phyloP scores from a whole-genome alignment of 2,888 invertebrate genomes.

The Ypsolopha sequella region DNA sequence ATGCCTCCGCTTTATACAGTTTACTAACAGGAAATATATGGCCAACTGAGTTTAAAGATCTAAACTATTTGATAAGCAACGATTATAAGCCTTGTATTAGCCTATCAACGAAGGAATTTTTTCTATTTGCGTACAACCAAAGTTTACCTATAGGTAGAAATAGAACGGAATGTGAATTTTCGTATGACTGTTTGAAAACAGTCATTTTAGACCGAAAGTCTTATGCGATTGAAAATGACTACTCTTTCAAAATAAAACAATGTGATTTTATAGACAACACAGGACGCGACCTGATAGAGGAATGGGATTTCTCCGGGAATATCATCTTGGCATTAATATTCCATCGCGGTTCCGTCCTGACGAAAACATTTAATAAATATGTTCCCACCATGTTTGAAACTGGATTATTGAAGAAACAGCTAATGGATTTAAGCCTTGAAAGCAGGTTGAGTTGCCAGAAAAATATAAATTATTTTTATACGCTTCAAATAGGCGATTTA shows the following conservation, averaged over 20 bases:
- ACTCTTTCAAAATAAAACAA: not conserved
- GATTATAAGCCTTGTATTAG: slow-evolving; percentile 24
- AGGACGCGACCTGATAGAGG: not conserved
- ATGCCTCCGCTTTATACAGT: not conserved
- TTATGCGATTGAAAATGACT: not conserved
- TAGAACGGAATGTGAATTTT: not conserved
- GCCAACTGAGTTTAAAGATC: slow-evolving; percentile 5
- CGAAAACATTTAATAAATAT: slow-evolving; percentile 22
- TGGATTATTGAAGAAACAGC: slow-evolving; percentile 27
- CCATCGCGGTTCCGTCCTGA: not conserved
- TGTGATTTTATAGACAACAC: not conserved
- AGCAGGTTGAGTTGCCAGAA: slow-evolving; percentile 2
- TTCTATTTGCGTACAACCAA: slow-evolving; percentile 25
- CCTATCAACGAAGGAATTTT: slow-evolving; percentile 21
- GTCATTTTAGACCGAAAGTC: not conserved
- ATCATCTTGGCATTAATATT: not conserved
- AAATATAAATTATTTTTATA: slow-evolving; percentile 14
- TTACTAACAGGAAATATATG: slow-evolving; percentile 7
- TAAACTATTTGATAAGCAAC: slow-evolving; percentile 17
- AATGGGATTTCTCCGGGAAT: not conserved
- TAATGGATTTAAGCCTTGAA: slow-evolving; percentile 12
- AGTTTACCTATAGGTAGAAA: slow-evolving; percentile 19
- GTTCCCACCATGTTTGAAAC: slow-evolving; percentile 27
- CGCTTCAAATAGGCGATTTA: slow-evolving; percentile 21
- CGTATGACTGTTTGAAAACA: not conserved